Evolutionary conservation across 1,140 invertebrate species (phyloP), one percentile per base, ranked within the genome.

Genomic region (Spodoptera frugiperda): DNA sequence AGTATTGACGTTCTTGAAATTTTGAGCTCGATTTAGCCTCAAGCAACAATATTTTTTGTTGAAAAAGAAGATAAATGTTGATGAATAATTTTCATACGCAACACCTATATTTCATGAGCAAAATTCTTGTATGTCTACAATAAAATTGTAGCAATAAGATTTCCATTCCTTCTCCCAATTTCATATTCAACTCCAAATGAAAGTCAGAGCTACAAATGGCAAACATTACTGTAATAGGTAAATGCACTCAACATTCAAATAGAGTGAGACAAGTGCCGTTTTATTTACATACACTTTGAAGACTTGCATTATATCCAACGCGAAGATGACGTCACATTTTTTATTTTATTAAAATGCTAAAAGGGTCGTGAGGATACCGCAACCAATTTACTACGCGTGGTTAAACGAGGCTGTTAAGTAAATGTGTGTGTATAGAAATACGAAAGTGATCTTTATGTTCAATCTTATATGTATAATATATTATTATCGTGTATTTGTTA

Each of bases 281-380:
- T 51, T 68, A 53, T 68, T 15, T 11, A 33, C 49, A 30, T 53
- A 53, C 5, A n/a, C 19, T n/a, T 5, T n/a, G 17, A 67, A 33
- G 65, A 53, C 49, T 17, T 67, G 17, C 19, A 67, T 49, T 48
- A 67, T n/a, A 48, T 10, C 8, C 30, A 11, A 1, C 46, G 25
- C 49, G 53, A 15, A 30, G 33, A 68, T 68, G 65, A n/a, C 51
- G 46, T 53, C 55, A 63, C 30, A 19, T 78, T 44, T 78, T 72
- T 72, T 33, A 49, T 72, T 54, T 72, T 78, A 78, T 65, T 78
- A 78, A 78, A 78, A 78, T 72, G 76, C n/a, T 72, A 70, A 70
- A 70, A 72, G 76, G 57, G 48, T 78, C 68, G 19, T 78, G 65
- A 63, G 30, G 12, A 48, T 30, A n/a, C 8, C 30, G 57, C 44